Evolutionary conservation across 1,140 invertebrate species (phyloP).

Genomic region (Atta texana): DNA sequence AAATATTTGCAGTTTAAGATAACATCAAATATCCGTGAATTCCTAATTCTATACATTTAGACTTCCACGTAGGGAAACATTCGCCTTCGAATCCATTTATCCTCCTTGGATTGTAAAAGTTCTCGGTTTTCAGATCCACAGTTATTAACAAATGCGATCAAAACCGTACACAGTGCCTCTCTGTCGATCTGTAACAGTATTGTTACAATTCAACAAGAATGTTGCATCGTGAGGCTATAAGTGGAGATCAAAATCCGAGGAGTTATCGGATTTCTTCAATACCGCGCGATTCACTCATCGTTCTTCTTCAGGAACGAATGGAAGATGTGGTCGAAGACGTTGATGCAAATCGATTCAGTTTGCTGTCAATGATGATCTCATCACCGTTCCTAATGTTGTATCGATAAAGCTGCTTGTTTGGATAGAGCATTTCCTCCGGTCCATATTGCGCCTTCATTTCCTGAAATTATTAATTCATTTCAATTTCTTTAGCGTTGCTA

Average conservation of each 20-base stretch:
- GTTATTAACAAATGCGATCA: background rate
- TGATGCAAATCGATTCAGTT: constrained; percentile 85
- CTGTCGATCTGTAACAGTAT: background rate
- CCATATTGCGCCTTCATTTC: constrained; percentile 88
- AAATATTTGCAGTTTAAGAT: background rate
- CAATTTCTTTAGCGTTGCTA: background rate
- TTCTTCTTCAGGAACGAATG: constrained; percentile 83
- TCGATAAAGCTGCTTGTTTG: constrained; percentile 95
- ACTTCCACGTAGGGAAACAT: background rate
- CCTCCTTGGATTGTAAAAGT: background rate
- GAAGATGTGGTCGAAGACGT: constrained; percentile 82
- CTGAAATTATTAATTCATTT: constrained; percentile 80
- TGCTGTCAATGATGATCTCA: constrained; percentile 95
- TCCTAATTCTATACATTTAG: constrained; percentile 31
- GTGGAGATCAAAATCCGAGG: constrained; percentile 61
- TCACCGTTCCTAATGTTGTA: constrained; percentile 96
- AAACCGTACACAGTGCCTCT: background rate
- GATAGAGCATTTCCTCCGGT: constrained; percentile 95
- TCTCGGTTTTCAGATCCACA: constrained; percentile 13
- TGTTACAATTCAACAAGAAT: background rate
- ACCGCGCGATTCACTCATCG: constrained; percentile 64
- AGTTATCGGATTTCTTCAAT: constrained; percentile 58
- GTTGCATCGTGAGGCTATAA: constrained; percentile 30
- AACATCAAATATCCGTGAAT: constrained; percentile 14
- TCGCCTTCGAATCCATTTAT: background rate